Conservation (phyloP, 2,888 invertebrate genomes). For the Parthenolecanium corni region DNA sequence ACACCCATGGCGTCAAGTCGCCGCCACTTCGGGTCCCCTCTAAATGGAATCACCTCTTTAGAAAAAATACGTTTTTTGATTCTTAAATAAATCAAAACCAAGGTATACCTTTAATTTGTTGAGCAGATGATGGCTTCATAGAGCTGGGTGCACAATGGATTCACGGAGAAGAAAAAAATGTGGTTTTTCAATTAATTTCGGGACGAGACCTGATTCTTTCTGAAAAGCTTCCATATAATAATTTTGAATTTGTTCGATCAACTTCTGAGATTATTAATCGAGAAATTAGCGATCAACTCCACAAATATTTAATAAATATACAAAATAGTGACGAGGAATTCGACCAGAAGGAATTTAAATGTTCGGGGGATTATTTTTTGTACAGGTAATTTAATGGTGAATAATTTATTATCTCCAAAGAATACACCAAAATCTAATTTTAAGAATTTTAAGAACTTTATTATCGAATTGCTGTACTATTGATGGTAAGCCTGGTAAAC, state of each 20-base stretch:
- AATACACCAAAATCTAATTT: too few relatives aligned
- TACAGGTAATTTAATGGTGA: too few relatives aligned
- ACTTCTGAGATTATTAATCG: background rate
- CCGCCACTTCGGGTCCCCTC: too few relatives aligned
- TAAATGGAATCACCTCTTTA: too few relatives aligned
- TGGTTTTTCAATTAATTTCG: conserved; percentile 44
- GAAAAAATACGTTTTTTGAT: too few relatives aligned
- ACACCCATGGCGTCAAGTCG: too few relatives aligned
- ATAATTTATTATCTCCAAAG: too few relatives aligned
- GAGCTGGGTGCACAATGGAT: conserved; percentile 74
- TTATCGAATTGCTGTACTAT: too few relatives aligned
- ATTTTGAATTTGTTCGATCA: background rate
- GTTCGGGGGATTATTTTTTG: background rate
- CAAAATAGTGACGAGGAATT: background rate
- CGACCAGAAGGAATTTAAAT: conserved; percentile 1
- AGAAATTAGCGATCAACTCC: background rate
- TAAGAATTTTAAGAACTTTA: too few relatives aligned
- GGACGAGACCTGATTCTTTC: background rate
- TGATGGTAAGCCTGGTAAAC: too few relatives aligned
- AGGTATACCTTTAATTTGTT: background rate
- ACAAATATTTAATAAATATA: background rate
- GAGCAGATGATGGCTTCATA: conserved; percentile 42
- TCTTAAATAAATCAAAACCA: too few relatives aligned
- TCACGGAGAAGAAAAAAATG: conserved; percentile 55
- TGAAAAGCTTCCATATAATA: background rate